Evolutionary conservation across 2,797 vertebrate genomes (phyloP).

Genomic region (Pseudomugil tenellus): DNA sequence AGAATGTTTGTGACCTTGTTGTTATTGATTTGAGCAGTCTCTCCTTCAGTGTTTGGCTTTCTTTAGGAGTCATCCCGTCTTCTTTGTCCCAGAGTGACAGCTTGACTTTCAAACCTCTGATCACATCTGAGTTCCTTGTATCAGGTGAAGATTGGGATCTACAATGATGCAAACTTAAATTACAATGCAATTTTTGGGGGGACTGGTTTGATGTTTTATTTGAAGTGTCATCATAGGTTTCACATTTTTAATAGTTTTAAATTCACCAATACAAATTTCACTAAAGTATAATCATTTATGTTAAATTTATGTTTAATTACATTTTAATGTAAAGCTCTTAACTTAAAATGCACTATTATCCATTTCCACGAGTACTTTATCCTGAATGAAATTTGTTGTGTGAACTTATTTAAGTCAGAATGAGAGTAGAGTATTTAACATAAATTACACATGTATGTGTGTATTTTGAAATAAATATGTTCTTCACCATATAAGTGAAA

Average conservation of each 20-base stretch:
- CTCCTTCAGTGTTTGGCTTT: conserved; percentile 48
- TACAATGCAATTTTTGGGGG: no score
- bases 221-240: not conserved
- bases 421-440: no score
- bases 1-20: conserved; percentile 36
- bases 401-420: no score
- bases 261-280: not conserved
- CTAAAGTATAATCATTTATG: no score
- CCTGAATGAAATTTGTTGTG: no score
- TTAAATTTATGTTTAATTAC: no score
- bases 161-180: not conserved
- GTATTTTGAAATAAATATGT: not conserved
- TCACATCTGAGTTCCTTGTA: conserved; percentile 37
- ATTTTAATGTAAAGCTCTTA: not conserved
- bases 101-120: conserved; percentile 66
- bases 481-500: not conserved
- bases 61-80: conserved; percentile 38
- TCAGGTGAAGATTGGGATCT: conserved; percentile 3
- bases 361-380: no score
- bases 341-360: not conserved
- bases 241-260: not conserved
- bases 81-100: conserved; percentile 34
- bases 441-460: no score
- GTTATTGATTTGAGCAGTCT: conserved; percentile 50
- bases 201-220: not conserved